phyloP scores from a whole-genome alignment of 2,797 vertebrate species.

The Falco biarmicus region DNA sequence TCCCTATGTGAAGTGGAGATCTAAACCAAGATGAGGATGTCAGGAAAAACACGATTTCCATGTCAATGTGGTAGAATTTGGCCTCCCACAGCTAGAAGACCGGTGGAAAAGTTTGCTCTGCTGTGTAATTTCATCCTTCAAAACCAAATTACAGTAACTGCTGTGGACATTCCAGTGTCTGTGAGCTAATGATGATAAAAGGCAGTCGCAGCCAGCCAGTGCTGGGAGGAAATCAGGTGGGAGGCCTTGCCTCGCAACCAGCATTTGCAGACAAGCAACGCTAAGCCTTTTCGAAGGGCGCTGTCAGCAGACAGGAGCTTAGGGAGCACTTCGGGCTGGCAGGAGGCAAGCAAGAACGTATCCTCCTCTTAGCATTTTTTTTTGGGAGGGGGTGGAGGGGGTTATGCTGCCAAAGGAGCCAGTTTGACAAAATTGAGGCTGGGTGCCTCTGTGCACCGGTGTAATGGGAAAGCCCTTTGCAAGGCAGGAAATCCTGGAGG shows the following conservation, averaged over 20 bases:
- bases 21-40: conserved; percentile 4
- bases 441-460: neutral
- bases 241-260: neutral
- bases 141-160: conserved; percentile 14
- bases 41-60: conserved; percentile 8
- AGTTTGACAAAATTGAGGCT: neutral
- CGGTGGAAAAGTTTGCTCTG: neutral
- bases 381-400: neutral
- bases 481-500: conserved; percentile 37
- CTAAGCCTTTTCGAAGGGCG: neutral
- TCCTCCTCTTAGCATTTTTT: neutral
- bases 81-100: conserved; percentile 19
- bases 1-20: neutral
- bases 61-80: neutral
- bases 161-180: neutral
- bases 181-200: neutral
- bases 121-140: conserved; percentile 38
- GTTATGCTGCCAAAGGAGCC: neutral
- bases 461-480: neutral
- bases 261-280: neutral
- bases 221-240: neutral
- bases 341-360: conserved; percentile 1
- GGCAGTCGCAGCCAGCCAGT: neutral
- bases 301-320: conserved; percentile 3
- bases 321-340: neutral